Conservation (phyloP, 2,113 vertebrate species). For the Caranx ignobilis region DNA sequence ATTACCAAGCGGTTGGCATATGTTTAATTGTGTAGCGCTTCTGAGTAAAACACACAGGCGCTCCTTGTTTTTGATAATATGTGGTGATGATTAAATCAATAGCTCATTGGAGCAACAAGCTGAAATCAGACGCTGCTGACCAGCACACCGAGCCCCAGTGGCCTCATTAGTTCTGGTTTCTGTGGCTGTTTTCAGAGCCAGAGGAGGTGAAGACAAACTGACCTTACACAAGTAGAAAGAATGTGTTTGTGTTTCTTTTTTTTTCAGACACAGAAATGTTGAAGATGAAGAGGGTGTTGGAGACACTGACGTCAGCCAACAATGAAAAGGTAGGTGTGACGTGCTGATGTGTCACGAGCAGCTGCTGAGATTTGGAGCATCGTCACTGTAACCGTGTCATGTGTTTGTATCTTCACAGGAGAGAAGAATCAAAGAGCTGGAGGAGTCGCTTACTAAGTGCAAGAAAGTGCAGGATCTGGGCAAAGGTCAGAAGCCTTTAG, state of each 20-base stretch:
- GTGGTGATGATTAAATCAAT: conserved; percentile 20
- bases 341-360: not conserved
- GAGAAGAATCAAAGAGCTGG: conserved; percentile 92
- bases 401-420: conserved; percentile 82
- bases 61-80: not conserved
- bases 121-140: conserved; percentile 11
- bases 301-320: conserved; percentile 73
- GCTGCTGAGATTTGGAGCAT: not conserved
- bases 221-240: not conserved
- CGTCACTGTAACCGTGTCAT: not conserved
- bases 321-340: conserved; percentile 78
- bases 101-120: conserved; percentile 8
- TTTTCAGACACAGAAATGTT: conserved; percentile 87
- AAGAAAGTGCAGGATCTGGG: conserved; percentile 90
- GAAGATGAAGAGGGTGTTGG: conserved; percentile 76
- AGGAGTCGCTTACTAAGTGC: conserved; percentile 88
- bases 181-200: conserved; percentile 6
- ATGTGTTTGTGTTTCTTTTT: not conserved
- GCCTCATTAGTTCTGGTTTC: conserved; percentile 24
- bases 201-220: not conserved
- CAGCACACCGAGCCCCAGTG: conserved; percentile 1
- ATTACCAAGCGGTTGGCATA: not conserved
- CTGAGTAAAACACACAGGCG: conserved; percentile 12
- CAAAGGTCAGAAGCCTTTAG: conserved; percentile 62
- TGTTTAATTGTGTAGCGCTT: not conserved